Percentiles rank a stretch among this genome's conserved stretches.
Conservation (phyloP, 2,888 invertebrate genomes). For the Brachyopa scutellaris region DNA sequence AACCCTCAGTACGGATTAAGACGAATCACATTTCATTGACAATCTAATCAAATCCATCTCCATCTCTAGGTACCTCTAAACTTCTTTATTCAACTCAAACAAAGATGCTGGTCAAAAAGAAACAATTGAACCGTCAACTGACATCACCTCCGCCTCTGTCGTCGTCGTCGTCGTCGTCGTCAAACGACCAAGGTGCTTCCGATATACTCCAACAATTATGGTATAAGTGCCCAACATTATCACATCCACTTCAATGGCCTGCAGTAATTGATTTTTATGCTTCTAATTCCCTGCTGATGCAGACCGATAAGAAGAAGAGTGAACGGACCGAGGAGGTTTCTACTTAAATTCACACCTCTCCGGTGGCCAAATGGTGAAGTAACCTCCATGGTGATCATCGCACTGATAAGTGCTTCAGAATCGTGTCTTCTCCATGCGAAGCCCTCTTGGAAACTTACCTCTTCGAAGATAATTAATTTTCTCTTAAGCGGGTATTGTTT, state of each 20-base stretch:
- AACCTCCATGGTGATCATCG: constrained; percentile 28
- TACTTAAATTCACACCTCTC: constrained; percentile 24
- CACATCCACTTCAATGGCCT: neutral
- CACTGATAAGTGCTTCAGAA: constrained; percentile 30
- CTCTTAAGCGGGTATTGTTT: constrained; percentile 51
- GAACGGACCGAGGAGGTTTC: constrained; percentile 12
- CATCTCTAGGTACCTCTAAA: neutral
- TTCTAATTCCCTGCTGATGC: constrained; percentile 38
- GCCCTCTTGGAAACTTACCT: constrained; percentile 16
- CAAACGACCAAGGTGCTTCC: constrained; percentile 64
- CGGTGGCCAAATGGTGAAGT: constrained; percentile 9
- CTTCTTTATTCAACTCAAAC: neutral
- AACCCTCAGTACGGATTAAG: constrained; percentile 7
- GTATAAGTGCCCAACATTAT: constrained; percentile 1
- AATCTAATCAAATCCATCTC: constrained; percentile 9
- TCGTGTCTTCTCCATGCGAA: constrained; percentile 4
- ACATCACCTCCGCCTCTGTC: constrained; percentile 4
- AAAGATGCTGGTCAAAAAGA: constrained; percentile 16
- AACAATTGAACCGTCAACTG: constrained; percentile 29
- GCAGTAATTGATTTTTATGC: constrained; percentile 34
- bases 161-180: neutral
- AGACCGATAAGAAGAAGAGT: constrained; percentile 25
- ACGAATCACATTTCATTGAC: constrained; percentile 1
- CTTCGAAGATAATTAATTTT: constrained; percentile 42
- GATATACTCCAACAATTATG: constrained; percentile 40